Evolutionary conservation across 2,888 invertebrate species (phyloP).

Genomic region (Myopa testacea): DNA sequence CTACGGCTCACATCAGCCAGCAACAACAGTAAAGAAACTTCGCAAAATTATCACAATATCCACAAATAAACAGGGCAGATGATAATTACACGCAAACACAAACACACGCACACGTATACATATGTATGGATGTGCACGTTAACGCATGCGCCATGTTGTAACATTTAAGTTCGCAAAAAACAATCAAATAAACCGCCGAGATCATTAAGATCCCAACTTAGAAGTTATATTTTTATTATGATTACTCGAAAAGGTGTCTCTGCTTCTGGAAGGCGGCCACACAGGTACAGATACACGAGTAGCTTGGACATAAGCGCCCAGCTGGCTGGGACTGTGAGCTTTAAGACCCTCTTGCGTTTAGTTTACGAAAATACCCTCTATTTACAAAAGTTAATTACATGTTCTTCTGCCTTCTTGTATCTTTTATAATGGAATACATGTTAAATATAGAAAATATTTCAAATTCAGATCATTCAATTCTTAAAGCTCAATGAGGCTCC

Average conservation of each 20-base stretch:
- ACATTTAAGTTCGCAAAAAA: slow-evolving; percentile 1
- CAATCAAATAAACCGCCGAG: slow-evolving; percentile 10
- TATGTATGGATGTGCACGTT: neutral
- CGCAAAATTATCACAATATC: neutral
- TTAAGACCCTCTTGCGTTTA: no score
- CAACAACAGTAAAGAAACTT: slow-evolving; percentile 1
- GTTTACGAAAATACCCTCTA: no score
- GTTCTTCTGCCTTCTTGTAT: no score
- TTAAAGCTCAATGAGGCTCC: no score
- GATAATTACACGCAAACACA: slow-evolving; percentile 28
- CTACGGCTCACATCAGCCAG: slow-evolving; percentile 32
- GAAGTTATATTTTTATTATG: neutral
- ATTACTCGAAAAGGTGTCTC: neutral
- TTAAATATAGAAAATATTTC: no score
- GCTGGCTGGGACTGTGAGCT: no score
- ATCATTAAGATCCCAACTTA: slow-evolving; percentile 13
- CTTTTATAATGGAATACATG: no score
- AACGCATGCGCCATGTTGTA: slow-evolving; percentile 15
- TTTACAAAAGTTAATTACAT: no score
- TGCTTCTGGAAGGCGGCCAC: no score
- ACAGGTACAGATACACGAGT: no score
- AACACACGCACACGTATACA: neutral
- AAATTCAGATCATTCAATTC: no score
- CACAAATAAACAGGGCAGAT: slow-evolving; percentile 35
- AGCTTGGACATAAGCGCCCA: no score